phyloP scores from a whole-genome alignment of 2,797 vertebrate species.

The Trematomus bernacchii region DNA sequence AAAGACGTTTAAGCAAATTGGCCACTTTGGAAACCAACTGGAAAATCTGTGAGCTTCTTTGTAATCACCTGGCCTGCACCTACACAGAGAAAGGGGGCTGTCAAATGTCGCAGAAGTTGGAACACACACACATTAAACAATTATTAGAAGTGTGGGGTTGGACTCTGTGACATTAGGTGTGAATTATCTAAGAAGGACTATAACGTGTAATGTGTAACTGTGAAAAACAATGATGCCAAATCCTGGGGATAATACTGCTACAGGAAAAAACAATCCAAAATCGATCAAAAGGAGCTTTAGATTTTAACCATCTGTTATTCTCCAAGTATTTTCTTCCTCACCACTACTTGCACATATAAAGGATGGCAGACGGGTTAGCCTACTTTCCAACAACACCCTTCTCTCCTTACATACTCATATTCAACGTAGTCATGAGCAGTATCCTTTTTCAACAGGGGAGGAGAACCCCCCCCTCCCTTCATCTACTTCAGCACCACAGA shows the following conservation, averaged over 20 bases:
- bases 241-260: conserved; percentile 1
- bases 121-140: background rate
- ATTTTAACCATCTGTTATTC: too few relatives aligned
- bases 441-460: too few relatives aligned
- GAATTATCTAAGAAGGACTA: conserved; percentile 12
- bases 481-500: background rate
- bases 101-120: conserved; percentile 2
- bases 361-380: too few relatives aligned
- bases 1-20: conserved; percentile 17
- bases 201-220: conserved; percentile 30
- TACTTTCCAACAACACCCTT: too few relatives aligned
- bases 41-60: conserved; percentile 26
- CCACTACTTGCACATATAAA: too few relatives aligned
- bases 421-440: too few relatives aligned
- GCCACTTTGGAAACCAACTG: conserved; percentile 37
- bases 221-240: conserved; percentile 33
- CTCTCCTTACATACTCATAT: too few relatives aligned
- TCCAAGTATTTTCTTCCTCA: too few relatives aligned
- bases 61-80: conserved; percentile 34
- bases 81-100: background rate
- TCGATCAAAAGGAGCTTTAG: too few relatives aligned
- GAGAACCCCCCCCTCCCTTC: background rate
- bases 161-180: background rate
- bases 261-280: too few relatives aligned
- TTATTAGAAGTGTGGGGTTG: too few relatives aligned